Conservation (phyloP, 1,140 invertebrate species). For the Prorops nasuta region DNA sequence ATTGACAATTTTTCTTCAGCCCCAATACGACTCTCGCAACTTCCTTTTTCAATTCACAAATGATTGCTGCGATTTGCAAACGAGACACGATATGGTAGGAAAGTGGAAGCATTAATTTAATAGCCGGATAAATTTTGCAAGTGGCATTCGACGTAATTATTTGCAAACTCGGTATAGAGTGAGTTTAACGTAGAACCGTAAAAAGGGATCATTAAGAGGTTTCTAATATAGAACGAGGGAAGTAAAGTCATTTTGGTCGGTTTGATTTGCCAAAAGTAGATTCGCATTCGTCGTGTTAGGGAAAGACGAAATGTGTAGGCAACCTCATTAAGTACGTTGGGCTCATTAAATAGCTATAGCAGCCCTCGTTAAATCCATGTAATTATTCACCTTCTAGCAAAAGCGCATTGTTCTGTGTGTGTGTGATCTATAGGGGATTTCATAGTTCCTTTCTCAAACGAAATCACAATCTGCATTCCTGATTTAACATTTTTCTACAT, state of each 20-base stretch:
- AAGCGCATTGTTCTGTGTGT: slow-evolving; percentile 19
- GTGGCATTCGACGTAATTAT: background rate
- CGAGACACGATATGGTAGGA: too few species aligned
- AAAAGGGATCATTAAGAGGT: background rate
- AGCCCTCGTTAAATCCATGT: slow-evolving; percentile 18
- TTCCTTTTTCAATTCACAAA: slow-evolving; percentile 17
- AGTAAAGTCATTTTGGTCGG: too few species aligned
- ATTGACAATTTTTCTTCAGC: slow-evolving; percentile 3
- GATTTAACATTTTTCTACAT: too few species aligned
- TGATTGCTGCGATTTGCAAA: too few species aligned
- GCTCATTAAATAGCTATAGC: slow-evolving; percentile 17
- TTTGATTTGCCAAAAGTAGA: too few species aligned
- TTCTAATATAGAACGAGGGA: too few species aligned
- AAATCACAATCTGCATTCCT: background rate
- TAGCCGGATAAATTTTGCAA: background rate
- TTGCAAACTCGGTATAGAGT: background rate
- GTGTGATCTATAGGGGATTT: slow-evolving; percentile 11
- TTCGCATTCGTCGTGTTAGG: background rate
- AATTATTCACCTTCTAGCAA: slow-evolving; percentile 23
- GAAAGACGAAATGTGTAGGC: background rate
- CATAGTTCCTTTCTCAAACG: slow-evolving; percentile 14
- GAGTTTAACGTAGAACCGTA: background rate
- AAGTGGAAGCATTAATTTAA: too few species aligned
- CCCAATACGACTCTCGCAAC: slow-evolving; percentile 4
- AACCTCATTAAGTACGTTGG: slow-evolving; percentile 17